Evolutionary conservation across 1,140 invertebrate genomes (phyloP), one percentile per base, ranked within the genome.

Genomic region (Streblospio benedicti): DNA sequence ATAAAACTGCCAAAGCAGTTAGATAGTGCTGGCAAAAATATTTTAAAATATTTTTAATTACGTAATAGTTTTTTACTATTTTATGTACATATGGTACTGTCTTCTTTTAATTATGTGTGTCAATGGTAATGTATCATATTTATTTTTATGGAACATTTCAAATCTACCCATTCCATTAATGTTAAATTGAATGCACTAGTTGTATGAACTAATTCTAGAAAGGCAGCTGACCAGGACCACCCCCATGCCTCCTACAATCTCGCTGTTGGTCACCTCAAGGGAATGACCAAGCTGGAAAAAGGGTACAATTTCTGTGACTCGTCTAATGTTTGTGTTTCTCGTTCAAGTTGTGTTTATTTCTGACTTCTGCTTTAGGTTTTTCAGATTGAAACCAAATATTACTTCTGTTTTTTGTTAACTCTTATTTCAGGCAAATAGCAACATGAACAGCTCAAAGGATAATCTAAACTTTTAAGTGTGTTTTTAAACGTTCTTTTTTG

Each of bases 171-270:
- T n/a, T n/a, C n/a, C n/a, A n/a, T n/a, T n/a, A n/a, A n/a, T n/a
- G n/a, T n/a, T n/a, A n/a, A n/a, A n/a, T n/a, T n/a, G n/a, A n/a
- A n/a, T n/a, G n/a, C n/a, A n/a, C n/a, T n/a, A n/a, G n/a, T n/a
- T n/a, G n/a, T n/a, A n/a, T n/a, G n/a, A n/a, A n/a, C n/a, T n/a
- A n/a, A n/a, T 66, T 38, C 4, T 59, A 79, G 78, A 59, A 79
- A 79, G 71, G 81, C 82, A 6, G 75, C 82, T 6, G 76, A 81
- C 33, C 79, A 83, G 63, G 82, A 82, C 0, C 81, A 83, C 68
- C 76, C 82, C 4, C 79, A 82, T 64, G 80, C 82, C 0, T 71
- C 80, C 12, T 83, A 83, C 66, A 83, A 83, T 66, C 67, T 83
- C 16, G 82, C 81, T 23, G 72, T 83, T 30, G 81, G 81, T 27